Base-by-base conservation (phyloP, 2,888 invertebrate species). In the Drosophila ezoana region DNA sequence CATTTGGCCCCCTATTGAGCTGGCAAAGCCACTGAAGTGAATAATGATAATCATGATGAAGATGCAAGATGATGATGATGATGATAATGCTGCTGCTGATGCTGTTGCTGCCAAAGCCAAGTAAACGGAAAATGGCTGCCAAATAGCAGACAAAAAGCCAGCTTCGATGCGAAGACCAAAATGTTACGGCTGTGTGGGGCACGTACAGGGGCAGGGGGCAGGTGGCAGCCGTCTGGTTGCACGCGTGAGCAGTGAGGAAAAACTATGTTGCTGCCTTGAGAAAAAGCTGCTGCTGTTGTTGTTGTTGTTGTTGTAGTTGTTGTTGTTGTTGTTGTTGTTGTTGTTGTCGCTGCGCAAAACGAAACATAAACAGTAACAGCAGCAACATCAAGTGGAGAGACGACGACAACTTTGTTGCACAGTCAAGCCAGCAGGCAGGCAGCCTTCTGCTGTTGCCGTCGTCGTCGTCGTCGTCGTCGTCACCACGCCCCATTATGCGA, bases 401-500 rank as follows among this genome's bases (percentile, higher is more conserved):
- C 69, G 75, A 73, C 70, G 57, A 62, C 60, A 35, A 65, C 61
- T 59, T 65, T 64, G 73, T 74, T 65, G 72, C 76, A 73, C 56
- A 72, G 62, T 48, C 60, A 62, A 23, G 56, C 32, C 58, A 54
- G 51, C 58, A 54, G 51, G 18, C 35, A 57, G 54, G 43, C 44
- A 54, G 20, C 14, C 43, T 51, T 62, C 49, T 45, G 73, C 20
- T 56, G 69, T 40, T 59, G 49, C 9, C 41, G 52, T 45, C 16
- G 65, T 23, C 48, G 48, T 49, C 41, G 63, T 18, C 37, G 49
- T 11, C 23, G 63, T 35, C 43, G 73, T 20, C 81, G 85, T 77
- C 89, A 90, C 89, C 89, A 89, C 89, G 89, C 89, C 89, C 90
- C 89, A 88, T 90, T 88, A 88, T 90, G 85, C 89, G 89, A 89